phyloP scores from a whole-genome alignment of 2,888 invertebrate species.

The Ichneumoninae sp. region DNA sequence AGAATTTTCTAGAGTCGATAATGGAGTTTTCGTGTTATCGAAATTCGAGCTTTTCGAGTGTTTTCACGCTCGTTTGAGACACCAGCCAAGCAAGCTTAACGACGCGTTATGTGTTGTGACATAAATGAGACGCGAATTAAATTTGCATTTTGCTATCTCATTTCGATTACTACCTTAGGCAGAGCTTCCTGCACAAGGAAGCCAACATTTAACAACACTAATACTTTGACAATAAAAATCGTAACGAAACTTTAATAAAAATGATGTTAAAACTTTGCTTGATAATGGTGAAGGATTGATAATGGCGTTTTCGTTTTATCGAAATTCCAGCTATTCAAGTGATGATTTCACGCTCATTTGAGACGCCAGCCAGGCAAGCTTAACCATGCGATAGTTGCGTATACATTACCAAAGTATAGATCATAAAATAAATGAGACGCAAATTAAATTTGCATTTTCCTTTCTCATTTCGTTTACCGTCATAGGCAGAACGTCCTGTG shows the following conservation, averaged over 20 bases:
- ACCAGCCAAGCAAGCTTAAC: neutral
- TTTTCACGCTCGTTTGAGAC: neutral
- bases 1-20: neutral
- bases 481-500: neutral
- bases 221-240: conserved; percentile 8
- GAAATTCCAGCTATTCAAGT: neutral
- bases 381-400: neutral
- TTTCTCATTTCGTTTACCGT: neutral
- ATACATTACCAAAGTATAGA: neutral
- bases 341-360: neutral
- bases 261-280: neutral
- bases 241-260: neutral
- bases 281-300: neutral
- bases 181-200: neutral
- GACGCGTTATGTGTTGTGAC: neutral
- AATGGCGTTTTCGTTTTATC: neutral
- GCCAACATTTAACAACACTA: neutral
- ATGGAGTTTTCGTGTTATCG: neutral
- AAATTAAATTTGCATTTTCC: neutral
- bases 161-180: neutral
- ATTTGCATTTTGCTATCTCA: neutral
- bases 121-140: neutral
- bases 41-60: neutral
- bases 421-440: neutral
- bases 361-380: neutral